Evolutionary conservation across 2,113 vertebrate genomes (phyloP).

Genomic region (Sapayoa aenigma): DNA sequence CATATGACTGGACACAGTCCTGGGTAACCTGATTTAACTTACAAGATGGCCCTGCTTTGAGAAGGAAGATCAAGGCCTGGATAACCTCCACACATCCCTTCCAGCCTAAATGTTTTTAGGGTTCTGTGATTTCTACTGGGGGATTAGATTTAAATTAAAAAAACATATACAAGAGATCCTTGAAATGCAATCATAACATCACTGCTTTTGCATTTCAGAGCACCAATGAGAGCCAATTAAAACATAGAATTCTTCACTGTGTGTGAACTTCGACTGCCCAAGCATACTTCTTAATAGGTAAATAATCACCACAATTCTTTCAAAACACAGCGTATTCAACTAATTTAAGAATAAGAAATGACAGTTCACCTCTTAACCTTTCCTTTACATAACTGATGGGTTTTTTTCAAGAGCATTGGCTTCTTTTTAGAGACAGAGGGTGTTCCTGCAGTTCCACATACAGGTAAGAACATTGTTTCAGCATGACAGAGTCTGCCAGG

Average conservation of each 20-base stretch:
- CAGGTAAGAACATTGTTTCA: neutral
- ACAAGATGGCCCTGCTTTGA: neutral
- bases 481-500: neutral
- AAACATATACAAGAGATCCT: neutral
- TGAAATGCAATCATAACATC: neutral
- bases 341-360: neutral
- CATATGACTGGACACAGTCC: neutral
- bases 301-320: conserved; percentile 37
- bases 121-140: conserved; percentile 1
- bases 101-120: conserved; percentile 31
- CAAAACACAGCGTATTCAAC: neutral
- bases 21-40: neutral
- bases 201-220: neutral
- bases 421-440: neutral
- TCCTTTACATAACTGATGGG: neutral
- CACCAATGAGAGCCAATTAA: conserved; percentile 21
- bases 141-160: conserved; percentile 38
- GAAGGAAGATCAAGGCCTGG: neutral
- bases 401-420: neutral
- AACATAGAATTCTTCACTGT: neutral
- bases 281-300: neutral
- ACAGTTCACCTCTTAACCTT: neutral
- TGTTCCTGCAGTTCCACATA: neutral
- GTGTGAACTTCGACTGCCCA: neutral
- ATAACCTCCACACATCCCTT: conserved; percentile 13